Conservation (phyloP, 2,797 vertebrate species). For the Micrastur ruficollis region DNA sequence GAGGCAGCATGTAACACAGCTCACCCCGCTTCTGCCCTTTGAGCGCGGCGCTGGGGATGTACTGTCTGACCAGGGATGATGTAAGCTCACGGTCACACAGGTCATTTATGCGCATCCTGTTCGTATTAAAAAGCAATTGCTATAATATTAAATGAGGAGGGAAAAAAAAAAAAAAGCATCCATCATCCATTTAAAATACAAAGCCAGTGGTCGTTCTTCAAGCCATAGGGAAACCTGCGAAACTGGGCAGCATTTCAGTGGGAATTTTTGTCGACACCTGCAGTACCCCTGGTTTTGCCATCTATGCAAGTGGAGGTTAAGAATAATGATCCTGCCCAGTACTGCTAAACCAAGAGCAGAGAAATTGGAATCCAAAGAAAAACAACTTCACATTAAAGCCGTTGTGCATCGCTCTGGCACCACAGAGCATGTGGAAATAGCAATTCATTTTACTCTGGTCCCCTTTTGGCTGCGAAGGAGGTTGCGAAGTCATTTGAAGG, state of each 20-base stretch:
- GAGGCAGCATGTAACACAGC: slow-evolving; percentile 85
- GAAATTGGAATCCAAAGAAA: neutral
- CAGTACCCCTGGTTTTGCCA: neutral
- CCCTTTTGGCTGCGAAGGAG: neutral
- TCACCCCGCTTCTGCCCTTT: slow-evolving; percentile 78
- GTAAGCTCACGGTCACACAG: slow-evolving; percentile 77
- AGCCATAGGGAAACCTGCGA: neutral
- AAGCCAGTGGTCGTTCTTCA: neutral
- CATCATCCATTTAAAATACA: neutral
- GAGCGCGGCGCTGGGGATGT: slow-evolving; percentile 81
- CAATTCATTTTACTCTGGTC: neutral
- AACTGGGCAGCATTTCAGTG: neutral
- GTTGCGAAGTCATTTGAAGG: neutral
- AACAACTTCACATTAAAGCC: neutral
- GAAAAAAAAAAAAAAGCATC: neutral
- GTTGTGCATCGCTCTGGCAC: neutral
- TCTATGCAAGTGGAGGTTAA: neutral
- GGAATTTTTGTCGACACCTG: neutral
- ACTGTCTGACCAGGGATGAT: slow-evolving; percentile 77
- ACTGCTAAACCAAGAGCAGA: neutral
- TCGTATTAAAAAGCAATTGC: neutral
- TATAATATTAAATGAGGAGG: neutral
- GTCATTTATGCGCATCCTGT: slow-evolving; percentile 83
- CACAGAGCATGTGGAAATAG: neutral
- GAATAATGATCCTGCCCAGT: neutral